phyloP scores from a whole-genome alignment of 2,113 vertebrate genomes.

The Labrus mixtus region DNA sequence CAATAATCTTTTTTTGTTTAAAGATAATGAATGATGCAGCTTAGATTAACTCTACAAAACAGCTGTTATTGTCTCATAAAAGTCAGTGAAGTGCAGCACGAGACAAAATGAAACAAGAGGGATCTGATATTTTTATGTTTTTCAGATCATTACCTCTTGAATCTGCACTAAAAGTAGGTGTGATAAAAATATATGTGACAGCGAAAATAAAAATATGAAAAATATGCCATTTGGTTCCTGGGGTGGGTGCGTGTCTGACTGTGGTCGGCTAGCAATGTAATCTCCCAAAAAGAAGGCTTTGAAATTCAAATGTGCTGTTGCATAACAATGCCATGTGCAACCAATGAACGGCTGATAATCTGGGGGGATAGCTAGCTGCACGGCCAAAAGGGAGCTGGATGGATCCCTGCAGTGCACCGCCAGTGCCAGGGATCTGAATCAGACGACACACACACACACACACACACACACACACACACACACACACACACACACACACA shows the following conservation, averaged over 20 bases:
- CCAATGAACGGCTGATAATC: slow-evolving; percentile 72
- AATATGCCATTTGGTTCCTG: slow-evolving; percentile 28
- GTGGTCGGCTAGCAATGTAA: slow-evolving; percentile 50
- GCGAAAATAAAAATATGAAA: slow-evolving; percentile 27
- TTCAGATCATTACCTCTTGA: neutral
- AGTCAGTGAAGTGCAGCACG: no score
- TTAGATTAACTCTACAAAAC: neutral
- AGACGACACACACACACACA: slow-evolving; percentile 22
- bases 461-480: slow-evolving; percentile 20
- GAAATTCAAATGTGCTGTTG: slow-evolving; percentile 76
- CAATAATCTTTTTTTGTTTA: neutral
- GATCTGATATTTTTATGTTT: neutral
- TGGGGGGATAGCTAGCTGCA: slow-evolving; percentile 33
- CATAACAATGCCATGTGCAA: slow-evolving; percentile 76
- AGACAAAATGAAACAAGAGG: neutral
- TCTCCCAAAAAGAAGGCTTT: slow-evolving; percentile 60
- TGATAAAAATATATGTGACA: slow-evolving; percentile 33
- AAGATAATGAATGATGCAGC: slow-evolving; percentile 2
- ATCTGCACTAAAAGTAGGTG: slow-evolving; percentile 5
- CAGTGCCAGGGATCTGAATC: slow-evolving; percentile 55
- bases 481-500: slow-evolving; percentile 20
- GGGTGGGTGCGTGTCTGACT: slow-evolving; percentile 19
- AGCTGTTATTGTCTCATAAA: neutral
- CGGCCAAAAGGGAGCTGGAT: slow-evolving; percentile 52
- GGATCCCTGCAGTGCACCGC: slow-evolving; percentile 57